These are phyloP conservation scores for Mamestra configurata DNA, from an alignment of 1,140 invertebrate species.

Conservation along the genomic window DNA sequence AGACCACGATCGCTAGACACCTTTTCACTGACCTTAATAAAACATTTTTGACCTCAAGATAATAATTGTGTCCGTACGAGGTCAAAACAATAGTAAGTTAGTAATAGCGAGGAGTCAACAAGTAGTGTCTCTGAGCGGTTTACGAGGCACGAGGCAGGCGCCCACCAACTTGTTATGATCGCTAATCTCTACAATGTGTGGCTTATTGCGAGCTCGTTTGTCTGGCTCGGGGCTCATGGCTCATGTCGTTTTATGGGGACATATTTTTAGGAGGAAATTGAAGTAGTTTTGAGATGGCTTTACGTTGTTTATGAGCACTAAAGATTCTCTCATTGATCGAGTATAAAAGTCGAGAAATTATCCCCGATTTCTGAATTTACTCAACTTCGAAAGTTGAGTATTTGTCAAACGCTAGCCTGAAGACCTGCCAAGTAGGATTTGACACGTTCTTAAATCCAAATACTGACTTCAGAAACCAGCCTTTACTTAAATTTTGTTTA, in stretches of 20 bases:
- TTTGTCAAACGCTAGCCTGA: too few species aligned
- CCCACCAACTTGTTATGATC: constrained; percentile 19
- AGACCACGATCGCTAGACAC: too few species aligned
- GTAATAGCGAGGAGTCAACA: background rate
- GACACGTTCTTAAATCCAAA: too few species aligned
- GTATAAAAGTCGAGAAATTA: too few species aligned
- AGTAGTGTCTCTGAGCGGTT: constrained; percentile 9
- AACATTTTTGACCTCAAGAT: too few species aligned
- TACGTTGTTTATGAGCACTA: background rate
- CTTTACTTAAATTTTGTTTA: too few species aligned
- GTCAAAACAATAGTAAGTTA: background rate
- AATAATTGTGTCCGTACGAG: background rate
- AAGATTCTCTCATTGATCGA: background rate
- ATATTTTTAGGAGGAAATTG: background rate
- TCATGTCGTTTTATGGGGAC: background rate
- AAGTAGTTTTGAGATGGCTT: background rate
- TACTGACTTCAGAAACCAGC: too few species aligned
- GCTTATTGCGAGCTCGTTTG: background rate
- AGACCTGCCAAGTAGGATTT: too few species aligned
- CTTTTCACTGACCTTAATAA: too few species aligned
- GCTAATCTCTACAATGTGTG: constrained; percentile 20
- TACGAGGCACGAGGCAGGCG: constrained; percentile 10
- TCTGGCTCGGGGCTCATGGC: background rate
- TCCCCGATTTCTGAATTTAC: too few species aligned
- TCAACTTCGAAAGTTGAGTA: too few species aligned